Evolutionary conservation across 1,140 invertebrate species (phyloP).

Genomic region (Nasonia vitripennis): DNA sequence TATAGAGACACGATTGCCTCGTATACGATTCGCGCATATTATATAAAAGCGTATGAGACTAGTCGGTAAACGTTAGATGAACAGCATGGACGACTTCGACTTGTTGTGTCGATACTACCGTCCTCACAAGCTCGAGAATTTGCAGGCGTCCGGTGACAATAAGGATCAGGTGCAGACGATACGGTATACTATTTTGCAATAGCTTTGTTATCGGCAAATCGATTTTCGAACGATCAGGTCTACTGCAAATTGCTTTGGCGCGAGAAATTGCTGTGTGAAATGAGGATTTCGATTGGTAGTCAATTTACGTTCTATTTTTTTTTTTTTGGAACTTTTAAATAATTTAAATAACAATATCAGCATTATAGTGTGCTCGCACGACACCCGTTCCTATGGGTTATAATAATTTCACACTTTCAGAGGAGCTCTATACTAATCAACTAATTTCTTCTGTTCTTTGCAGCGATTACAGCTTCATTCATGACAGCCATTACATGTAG

Average conservation of each 20-base stretch:
- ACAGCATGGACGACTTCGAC: constrained; percentile 35
- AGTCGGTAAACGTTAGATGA: not conserved
- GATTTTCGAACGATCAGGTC: not conserved
- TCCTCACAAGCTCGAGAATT: not conserved
- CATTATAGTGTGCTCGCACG: too few species aligned
- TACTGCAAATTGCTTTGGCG: too few species aligned
- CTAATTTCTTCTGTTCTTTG: constrained; percentile 58
- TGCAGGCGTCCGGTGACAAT: not conserved
- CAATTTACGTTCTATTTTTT: too few species aligned
- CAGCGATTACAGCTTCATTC: constrained; percentile 75
- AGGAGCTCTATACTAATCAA: not conserved
- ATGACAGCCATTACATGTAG: constrained; percentile 76
- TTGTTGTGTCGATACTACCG: not conserved
- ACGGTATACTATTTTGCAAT: not conserved
- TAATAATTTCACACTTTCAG: too few species aligned
- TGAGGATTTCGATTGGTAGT: too few species aligned
- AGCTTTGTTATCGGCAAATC: not conserved
- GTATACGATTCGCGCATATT: not conserved
- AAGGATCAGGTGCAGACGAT: not conserved
- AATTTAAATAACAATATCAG: too few species aligned
- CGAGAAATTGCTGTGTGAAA: too few species aligned
- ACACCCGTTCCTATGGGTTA: too few species aligned
- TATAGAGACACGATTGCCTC: too few species aligned
- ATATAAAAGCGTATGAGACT: not conserved
- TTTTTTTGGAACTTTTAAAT: too few species aligned